A percentile compares a stretch with the other conserved stretches of the same genome.
These are phyloP conservation scores for Lithophane socia DNA, from an alignment of 2,888 invertebrate species.

Conservation along the genomic window DNA sequence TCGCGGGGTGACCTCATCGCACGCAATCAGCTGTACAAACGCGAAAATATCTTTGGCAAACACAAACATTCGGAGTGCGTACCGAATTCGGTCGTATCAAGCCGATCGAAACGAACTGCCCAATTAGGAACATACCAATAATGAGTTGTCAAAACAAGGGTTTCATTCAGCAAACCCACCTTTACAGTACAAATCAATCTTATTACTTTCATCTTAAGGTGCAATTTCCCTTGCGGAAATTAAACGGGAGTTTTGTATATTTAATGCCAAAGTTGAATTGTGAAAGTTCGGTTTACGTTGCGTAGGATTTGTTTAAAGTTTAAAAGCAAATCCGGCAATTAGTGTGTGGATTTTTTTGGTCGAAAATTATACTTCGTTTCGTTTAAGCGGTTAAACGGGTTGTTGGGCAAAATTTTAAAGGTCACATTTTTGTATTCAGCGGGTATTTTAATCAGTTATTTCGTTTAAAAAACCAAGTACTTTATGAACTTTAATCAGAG, in stretches of 20 bases:
- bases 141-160: slow-evolving; percentile 89
- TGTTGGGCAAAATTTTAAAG: slow-evolving; percentile 46
- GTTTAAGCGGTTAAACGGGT: slow-evolving; percentile 56
- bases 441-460: slow-evolving; percentile 15
- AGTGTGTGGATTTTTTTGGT: slow-evolving; percentile 75
- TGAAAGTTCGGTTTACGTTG: slow-evolving; percentile 85
- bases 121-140: slow-evolving; percentile 87
- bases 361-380: slow-evolving; percentile 59
- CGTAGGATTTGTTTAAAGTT: slow-evolving; percentile 85
- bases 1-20: slow-evolving; percentile 77
- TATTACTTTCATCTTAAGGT: slow-evolving; percentile 68
- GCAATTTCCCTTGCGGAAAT: slow-evolving; percentile 63
- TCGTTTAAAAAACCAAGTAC: not conserved
- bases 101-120: slow-evolving; percentile 77
- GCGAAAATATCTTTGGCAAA: slow-evolving; percentile 86
- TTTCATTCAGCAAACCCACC: slow-evolving; percentile 68
- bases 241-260: slow-evolving; percentile 70
- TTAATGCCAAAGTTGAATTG: slow-evolving; percentile 88
- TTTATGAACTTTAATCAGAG: slow-evolving; percentile 5
- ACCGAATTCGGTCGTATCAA: slow-evolving; percentile 78
- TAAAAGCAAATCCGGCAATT: slow-evolving; percentile 86
- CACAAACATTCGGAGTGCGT: slow-evolving; percentile 79
- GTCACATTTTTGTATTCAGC: slow-evolving; percentile 24
- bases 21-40: slow-evolving; percentile 87
- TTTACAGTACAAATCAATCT: slow-evolving; percentile 60